A percentile compares a stretch with the other conserved stretches of the same genome.
Evolutionary conservation across 2,113 vertebrate genomes (phyloP).

Genomic region (Bambusicola thoracicus): DNA sequence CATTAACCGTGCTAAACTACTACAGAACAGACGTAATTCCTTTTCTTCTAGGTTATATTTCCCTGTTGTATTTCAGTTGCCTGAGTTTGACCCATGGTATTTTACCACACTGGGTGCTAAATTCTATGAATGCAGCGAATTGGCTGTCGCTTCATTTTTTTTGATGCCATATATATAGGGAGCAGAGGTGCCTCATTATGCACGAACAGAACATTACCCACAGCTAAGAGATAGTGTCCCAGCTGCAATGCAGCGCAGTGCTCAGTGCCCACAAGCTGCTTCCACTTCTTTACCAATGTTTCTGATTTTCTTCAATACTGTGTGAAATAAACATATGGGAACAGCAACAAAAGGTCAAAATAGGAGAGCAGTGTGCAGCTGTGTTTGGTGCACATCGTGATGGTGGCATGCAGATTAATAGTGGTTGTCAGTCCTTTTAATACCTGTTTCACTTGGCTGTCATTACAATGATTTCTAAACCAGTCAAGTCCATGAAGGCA

Average conservation of each 20-base stretch:
- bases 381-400: fast-evolving
- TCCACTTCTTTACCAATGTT: neutral
- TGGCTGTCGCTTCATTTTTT: neutral
- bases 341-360: neutral
- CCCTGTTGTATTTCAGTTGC: fast-evolving
- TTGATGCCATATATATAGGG: neutral
- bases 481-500: neutral
- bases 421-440: neutral
- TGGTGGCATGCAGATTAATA: neutral
- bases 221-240: neutral
- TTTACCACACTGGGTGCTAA: neutral
- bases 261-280: neutral
- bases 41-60: neutral
- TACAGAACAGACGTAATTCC: neutral
- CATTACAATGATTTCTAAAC: neutral
- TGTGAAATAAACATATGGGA: neutral
- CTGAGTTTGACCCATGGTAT: neutral
- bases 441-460: neutral
- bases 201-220: neutral
- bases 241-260: neutral
- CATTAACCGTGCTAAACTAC: neutral
- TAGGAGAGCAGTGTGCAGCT: neutral
- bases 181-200: neutral
- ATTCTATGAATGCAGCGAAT: neutral
- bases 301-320: neutral